Percentiles rank a stretch among this genome's conserved stretches.
phyloP scores from a whole-genome alignment of 2,797 vertebrate genomes.

The Rhabdomys pumilio region DNA sequence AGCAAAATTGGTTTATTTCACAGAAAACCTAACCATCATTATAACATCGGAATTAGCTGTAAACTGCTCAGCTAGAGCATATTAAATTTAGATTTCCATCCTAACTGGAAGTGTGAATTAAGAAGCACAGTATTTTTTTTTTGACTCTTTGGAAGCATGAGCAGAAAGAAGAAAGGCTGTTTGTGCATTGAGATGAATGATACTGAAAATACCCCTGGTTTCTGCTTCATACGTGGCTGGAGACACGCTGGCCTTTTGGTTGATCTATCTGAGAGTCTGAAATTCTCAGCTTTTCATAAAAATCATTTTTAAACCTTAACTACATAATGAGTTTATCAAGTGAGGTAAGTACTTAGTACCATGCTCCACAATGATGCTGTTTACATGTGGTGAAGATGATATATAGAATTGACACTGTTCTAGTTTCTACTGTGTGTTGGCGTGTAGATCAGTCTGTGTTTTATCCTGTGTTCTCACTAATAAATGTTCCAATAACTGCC shows the following conservation, averaged over 20 bases:
- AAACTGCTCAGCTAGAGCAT: not conserved
- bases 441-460: not conserved
- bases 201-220: not conserved
- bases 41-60: not conserved
- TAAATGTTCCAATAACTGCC: not conserved
- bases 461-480: constrained; percentile 35
- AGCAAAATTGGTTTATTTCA: not conserved
- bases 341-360: constrained; percentile 15
- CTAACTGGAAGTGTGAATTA: not conserved
- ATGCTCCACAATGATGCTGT: constrained; percentile 13
- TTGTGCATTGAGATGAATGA: not conserved
- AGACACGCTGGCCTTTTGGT: constrained; percentile 26
- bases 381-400: not conserved
- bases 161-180: not conserved
- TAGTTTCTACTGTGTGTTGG: not conserved
- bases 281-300: constrained; percentile 42
- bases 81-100: not conserved
- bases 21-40: not conserved
- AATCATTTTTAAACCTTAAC: not conserved
- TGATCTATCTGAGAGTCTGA: constrained; percentile 29
- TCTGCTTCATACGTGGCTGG: constrained; percentile 21
- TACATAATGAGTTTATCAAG: not conserved
- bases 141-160: constrained; percentile 22
- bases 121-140: constrained; percentile 9
- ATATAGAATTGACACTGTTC: not conserved